phyloP scores from a whole-genome alignment of 2,888 invertebrate species.

The Auanema freiburgensis region DNA sequence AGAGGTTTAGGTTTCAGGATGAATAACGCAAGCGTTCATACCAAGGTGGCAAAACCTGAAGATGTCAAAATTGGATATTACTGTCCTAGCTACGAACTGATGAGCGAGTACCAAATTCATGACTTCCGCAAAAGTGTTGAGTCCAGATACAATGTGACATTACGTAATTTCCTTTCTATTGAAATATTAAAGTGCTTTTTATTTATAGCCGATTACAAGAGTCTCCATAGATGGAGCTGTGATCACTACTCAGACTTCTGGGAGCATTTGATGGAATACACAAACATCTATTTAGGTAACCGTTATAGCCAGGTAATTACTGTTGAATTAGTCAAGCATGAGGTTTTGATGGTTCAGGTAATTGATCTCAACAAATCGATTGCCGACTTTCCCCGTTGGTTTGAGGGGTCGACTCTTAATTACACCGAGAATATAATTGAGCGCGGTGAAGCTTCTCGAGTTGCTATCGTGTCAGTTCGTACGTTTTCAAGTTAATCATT shows the following conservation, averaged over 20 bases:
- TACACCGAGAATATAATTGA: slow-evolving; percentile 69
- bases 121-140: too few species aligned
- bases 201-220: slow-evolving; percentile 66
- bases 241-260: slow-evolving; percentile 68
- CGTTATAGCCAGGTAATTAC: slow-evolving; percentile 36
- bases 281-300: slow-evolving; percentile 65
- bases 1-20: too few species aligned
- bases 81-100: too few species aligned
- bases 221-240: slow-evolving; percentile 68
- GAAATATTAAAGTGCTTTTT: slow-evolving; percentile 9
- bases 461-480: too few species aligned
- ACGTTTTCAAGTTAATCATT: not conserved
- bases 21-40: too few species aligned
- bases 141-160: too few species aligned
- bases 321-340: not conserved
- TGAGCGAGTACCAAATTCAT: too few species aligned
- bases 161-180: too few species aligned
- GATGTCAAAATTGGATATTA: too few species aligned
- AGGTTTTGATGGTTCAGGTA: slow-evolving; percentile 62
- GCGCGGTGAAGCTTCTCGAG: too few species aligned
- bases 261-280: slow-evolving; percentile 67
- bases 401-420: slow-evolving; percentile 68
- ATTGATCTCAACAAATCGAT: slow-evolving; percentile 66
- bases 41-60: too few species aligned
- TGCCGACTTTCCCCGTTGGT: slow-evolving; percentile 69